Conservation (phyloP, 2,113 vertebrate species). For the Piaya cayana region DNA sequence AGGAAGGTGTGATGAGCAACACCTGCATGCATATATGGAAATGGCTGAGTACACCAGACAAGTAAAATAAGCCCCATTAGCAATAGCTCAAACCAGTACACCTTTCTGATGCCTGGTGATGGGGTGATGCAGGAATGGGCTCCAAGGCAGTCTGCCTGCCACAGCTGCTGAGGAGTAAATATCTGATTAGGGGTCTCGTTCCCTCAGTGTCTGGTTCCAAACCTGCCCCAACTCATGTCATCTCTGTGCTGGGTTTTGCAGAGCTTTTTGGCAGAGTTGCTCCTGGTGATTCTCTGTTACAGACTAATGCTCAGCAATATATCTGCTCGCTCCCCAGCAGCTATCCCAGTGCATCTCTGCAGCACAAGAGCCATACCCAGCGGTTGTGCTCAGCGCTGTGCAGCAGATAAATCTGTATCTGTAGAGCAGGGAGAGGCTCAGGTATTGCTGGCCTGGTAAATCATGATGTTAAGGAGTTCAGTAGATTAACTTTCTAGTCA, state of each 20-base stretch:
- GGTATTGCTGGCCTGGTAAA: not conserved
- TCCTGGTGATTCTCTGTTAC: not conserved
- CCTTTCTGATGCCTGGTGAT: not conserved
- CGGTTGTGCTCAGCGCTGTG: not conserved
- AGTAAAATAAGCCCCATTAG: not conserved
- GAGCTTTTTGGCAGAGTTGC: not conserved
- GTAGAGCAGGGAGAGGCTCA: not conserved
- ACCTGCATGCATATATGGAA: too few species aligned
- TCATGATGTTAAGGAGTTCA: conserved; percentile 14
- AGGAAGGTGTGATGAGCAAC: not conserved
- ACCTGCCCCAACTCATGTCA: rapidly evolving
- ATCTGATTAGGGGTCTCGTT: not conserved
- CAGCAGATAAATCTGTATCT: not conserved
- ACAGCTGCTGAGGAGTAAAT: not conserved
- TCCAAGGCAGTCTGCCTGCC: not conserved
- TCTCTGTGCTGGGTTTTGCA: not conserved
- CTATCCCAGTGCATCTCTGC: rapidly evolving
- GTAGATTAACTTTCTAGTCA: conserved; percentile 41
- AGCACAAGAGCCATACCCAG: not conserved
- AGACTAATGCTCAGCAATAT: rapidly evolving
- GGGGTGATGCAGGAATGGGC: not conserved
- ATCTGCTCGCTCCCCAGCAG: not conserved
- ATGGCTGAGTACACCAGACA: not conserved
- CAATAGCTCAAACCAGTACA: not conserved
- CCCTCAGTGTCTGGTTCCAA: not conserved